These are phyloP conservation scores for Lacanobia oleracea DNA, from an alignment of 2,888 invertebrate genomes.

Conservation along the genomic window DNA sequence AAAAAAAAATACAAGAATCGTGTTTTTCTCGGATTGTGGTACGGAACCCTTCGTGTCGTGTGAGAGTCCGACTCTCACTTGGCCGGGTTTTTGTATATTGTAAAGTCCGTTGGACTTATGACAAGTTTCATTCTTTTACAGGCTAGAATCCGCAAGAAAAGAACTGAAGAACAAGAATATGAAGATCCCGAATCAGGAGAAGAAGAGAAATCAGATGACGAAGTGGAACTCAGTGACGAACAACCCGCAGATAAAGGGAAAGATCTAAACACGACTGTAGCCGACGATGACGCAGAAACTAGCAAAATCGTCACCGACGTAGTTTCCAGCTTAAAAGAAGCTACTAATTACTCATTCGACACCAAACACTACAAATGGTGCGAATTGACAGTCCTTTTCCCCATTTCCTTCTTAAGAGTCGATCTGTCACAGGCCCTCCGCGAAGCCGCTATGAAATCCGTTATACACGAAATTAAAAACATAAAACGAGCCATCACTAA, in stretches of 20 bases:
- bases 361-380: constrained; percentile 95
- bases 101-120: neutral
- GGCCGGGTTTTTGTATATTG: neutral
- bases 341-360: constrained; percentile 94
- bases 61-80: too few species aligned
- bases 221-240: constrained; percentile 79
- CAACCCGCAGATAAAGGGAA: constrained; percentile 72
- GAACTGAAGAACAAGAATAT: constrained; percentile 92
- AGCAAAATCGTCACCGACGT: constrained; percentile 83
- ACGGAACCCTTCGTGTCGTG: too few species aligned
- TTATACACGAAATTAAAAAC: constrained; percentile 94
- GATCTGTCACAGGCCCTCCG: constrained; percentile 94
- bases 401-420: constrained; percentile 87
- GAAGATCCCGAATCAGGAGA: constrained; percentile 92
- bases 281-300: constrained; percentile 73
- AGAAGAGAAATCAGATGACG: constrained; percentile 89
- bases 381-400: constrained; percentile 93
- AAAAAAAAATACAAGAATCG: too few species aligned
- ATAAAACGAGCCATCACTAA: constrained; percentile 97
- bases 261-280: constrained; percentile 71
- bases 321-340: constrained; percentile 81
- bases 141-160: constrained; percentile 89
- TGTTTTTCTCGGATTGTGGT: too few species aligned
- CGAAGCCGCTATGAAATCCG: constrained; percentile 92
- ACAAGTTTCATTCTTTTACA: constrained; percentile 66